phyloP scores from a whole-genome alignment of 2,797 vertebrate species.

The Pseudomugil gertrudae region DNA sequence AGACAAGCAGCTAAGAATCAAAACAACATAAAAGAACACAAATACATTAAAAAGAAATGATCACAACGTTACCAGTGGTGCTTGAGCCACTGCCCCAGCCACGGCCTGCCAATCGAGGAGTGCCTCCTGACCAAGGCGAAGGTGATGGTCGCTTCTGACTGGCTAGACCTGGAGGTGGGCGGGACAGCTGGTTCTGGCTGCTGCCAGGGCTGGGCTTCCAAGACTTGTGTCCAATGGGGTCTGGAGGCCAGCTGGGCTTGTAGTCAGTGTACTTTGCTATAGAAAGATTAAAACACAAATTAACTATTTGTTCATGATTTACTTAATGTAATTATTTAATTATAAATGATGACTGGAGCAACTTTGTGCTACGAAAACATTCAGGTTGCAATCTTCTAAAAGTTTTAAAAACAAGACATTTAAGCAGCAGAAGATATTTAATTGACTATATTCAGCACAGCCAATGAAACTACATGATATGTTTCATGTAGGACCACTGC shows the following conservation, averaged over 20 bases:
- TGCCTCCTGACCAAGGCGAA: conserved; percentile 93
- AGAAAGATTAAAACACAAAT: not conserved
- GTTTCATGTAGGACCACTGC: no score
- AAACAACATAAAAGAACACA: conserved; percentile 7
- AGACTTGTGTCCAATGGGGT: conserved; percentile 98
- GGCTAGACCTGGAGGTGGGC: conserved; percentile 94
- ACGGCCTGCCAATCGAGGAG: conserved; percentile 87
- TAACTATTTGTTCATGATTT: not conserved
- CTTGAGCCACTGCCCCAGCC: conserved; percentile 88
- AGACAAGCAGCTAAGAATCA: not conserved
- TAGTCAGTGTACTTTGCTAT: conserved; percentile 96
- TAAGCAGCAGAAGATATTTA: no score
- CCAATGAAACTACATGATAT: no score
- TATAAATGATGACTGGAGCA: not conserved
- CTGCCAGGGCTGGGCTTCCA: conserved; percentile 95
- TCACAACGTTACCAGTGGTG: conserved; percentile 82
- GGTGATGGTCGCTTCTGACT: conserved; percentile 90
- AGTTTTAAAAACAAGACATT: not conserved
- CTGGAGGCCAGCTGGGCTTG: conserved; percentile 98
- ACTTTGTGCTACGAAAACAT: not conserved
- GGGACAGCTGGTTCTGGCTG: conserved; percentile 91
- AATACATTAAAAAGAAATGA: not conserved
- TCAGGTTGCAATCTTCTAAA: no score
- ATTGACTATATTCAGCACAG: no score
- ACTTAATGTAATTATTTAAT: not conserved